Evolutionary conservation across 23 tunicate genomes (phyloP), one percentile per base, ranked within the genome.

Genomic region (Halocynthia aurantium): DNA sequence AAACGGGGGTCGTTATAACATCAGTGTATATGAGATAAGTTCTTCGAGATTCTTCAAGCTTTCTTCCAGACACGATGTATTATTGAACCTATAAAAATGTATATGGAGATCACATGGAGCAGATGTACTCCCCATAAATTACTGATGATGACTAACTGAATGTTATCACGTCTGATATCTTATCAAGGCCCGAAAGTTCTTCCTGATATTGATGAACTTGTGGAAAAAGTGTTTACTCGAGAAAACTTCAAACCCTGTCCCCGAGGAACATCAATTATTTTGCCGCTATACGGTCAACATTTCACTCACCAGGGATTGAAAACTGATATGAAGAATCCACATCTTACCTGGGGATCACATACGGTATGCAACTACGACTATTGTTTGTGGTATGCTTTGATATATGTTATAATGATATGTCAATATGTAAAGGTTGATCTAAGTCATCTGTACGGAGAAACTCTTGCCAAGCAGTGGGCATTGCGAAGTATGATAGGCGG

Each of bases 251-350:
- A 75, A 51, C 81, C 86, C 6, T 83, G 86, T 50, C 75, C 75
- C 8, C 71, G 52, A 50, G 20, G 81, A 50, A 83, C 86, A 51
- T 50, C 69, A 8, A 81, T 83, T 51, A 52, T 75, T 11, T 66
- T 83, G 18, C 86, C 86, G 10, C 64, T 75, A 66, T 83, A 75
- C 55, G 86, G 81, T 7, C 86, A 83, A 66, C 86, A 83, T 51
- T 76, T 83, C 50, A 83, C 86, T 19, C 86, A 83, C 62, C 81
- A 75, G 67, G 64, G 64, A 55, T 73, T 83, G 51, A 75, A 75
- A 56, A 65, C 86, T 13, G 54, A 62, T 8, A 52, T 54, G 22
- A 50, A 61, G 6, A 74, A 69, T 7, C 49, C 50, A 17, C 80
- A 75, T 6, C 51, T 22, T 53, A 78, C 80, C 54, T 52, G 62